These are phyloP conservation scores for Chelonus insularis DNA, from an alignment of 1,140 invertebrate genomes.

Conservation along the genomic window DNA sequence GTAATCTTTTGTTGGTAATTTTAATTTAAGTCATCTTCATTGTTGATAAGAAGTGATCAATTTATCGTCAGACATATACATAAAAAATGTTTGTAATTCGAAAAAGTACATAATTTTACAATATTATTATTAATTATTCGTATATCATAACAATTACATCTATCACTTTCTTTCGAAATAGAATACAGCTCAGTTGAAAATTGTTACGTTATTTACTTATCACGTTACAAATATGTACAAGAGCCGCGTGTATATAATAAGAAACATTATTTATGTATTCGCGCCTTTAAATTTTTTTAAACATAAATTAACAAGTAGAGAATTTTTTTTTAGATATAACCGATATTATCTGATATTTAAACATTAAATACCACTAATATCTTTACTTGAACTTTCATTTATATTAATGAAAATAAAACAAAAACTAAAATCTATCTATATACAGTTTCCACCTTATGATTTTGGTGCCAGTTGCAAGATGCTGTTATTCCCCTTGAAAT, in stretches of 20 bases:
- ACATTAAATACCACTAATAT: too few species aligned
- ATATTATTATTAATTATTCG: conserved; percentile 7
- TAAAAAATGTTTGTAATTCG: conserved; percentile 18
- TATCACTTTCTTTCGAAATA: background rate
- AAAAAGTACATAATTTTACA: too few species aligned
- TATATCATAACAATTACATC: background rate
- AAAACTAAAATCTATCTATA: background rate
- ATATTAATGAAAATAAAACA: background rate
- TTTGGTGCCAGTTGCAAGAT: background rate
- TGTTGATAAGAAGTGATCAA: too few species aligned
- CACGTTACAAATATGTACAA: conserved; percentile 30
- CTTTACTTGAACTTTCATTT: background rate
- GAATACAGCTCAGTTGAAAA: conserved; percentile 1
- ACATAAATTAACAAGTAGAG: background rate
- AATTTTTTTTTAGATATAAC: background rate
- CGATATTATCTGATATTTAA: background rate
- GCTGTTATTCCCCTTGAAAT: background rate
- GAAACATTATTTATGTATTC: conserved; percentile 17
- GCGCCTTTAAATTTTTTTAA: background rate
- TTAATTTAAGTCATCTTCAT: background rate
- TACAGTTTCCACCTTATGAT: background rate
- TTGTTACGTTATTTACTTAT: conserved; percentile 15
- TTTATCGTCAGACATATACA: conserved; percentile 21
- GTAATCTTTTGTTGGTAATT: conserved; percentile 18
- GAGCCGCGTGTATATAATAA: conserved; percentile 19